phyloP scores from a whole-genome alignment of 2,113 vertebrate species.

The Fulmarus glacialis region DNA sequence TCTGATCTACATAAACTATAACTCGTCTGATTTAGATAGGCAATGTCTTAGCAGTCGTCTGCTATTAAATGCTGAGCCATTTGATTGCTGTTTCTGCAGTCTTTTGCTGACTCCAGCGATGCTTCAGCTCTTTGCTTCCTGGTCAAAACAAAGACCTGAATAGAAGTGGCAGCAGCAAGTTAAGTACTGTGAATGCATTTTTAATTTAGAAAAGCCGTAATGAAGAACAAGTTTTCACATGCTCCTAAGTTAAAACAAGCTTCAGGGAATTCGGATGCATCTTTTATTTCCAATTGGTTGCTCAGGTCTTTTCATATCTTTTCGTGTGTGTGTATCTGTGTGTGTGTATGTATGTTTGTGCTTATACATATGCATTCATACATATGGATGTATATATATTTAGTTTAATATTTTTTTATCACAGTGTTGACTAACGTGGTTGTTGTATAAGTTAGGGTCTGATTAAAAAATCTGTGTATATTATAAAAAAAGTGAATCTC shows the following conservation, averaged over 20 bases:
- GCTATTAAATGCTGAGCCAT: conserved; percentile 27
- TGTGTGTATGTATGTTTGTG: background rate
- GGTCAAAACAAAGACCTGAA: conserved; percentile 23
- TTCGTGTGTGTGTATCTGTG: background rate
- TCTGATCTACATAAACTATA: background rate
- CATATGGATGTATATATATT: background rate
- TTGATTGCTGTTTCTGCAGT: conserved; percentile 27
- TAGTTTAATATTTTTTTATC: background rate
- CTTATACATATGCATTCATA: background rate
- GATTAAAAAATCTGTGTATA: background rate
- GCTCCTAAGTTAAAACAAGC: background rate
- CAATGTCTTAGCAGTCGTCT: background rate
- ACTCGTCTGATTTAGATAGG: background rate
- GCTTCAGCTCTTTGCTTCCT: conserved; percentile 34
- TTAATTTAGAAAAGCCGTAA: background rate
- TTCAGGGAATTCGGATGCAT: background rate
- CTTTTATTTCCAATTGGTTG: background rate
- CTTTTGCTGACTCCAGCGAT: conserved; percentile 31
- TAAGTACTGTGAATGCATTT: background rate
- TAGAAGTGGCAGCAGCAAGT: conserved; percentile 32
- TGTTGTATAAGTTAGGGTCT: background rate
- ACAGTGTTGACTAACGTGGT: background rate
- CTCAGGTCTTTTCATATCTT: background rate
- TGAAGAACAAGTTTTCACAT: background rate
- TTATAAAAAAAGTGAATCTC: background rate